Base-by-base conservation (phyloP, 2,113 vertebrate genomes). In the Bufo bufo region DNA sequence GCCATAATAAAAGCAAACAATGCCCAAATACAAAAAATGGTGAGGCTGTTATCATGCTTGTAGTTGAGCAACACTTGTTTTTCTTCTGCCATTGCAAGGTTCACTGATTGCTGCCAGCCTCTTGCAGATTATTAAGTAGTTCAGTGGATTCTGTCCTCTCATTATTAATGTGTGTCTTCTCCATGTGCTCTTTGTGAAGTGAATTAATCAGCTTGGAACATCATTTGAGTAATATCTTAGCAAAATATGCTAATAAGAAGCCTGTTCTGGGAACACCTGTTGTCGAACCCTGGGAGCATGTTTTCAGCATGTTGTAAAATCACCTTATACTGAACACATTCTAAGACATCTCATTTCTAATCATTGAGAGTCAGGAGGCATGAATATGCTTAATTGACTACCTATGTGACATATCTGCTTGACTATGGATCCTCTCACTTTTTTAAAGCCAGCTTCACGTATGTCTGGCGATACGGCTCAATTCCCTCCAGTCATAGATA, bases 51-150 rank as follows among this genome's bases (percentile, higher is more conserved):
- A 74, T 80, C 17, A 77, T 23, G 6, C 85, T 52, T 58, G 82
- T 43, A 3, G 74, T 84, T 56, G 72, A 84, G 74, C 72, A 65
- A 43, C 78, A 49, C 82, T 84, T 87, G 75, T 89, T 14, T 0
- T 90, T 92, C 78, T 89, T 49, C 54, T 54, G 58, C 16, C 20
- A 84, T 75, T 82, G 45, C 50, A 61, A 45, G 69, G 12, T 77
- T 83, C 71, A 54, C 14, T 84, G 69, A 83, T 54, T 52, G 58
- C 45, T 54, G 16, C 59, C 71, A 52, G 69, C 69, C 20, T 61
- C 63, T 54, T 13, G 52, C 80, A 83, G 56, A 77, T 54, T 77
- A 77, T 77, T 77, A 83, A 83, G 82, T 50, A 63, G 86, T 56
- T 59, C 77, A 20, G 16, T 58, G 20, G 33, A 86, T 77, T 65